Percentiles rank a stretch among this genome's conserved stretches.
phyloP scores from a whole-genome alignment of 1,140 invertebrate species.

The Polypedilum vanderplanki region DNA sequence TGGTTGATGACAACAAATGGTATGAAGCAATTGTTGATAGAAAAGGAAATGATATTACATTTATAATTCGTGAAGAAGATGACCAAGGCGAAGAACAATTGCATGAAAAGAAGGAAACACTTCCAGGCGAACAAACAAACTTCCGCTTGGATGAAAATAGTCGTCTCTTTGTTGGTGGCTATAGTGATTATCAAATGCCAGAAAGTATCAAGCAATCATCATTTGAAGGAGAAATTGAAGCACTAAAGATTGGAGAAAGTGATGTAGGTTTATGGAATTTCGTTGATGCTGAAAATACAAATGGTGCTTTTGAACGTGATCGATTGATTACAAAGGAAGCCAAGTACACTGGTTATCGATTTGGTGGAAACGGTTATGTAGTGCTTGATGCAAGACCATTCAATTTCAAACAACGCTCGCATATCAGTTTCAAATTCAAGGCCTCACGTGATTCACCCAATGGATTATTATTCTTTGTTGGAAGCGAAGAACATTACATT shows the following conservation, averaged over 20 bases:
- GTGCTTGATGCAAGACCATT: slow-evolving; percentile 54
- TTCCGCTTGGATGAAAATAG: slow-evolving; percentile 84
- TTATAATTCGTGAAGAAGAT: slow-evolving; percentile 72
- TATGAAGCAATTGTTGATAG: slow-evolving; percentile 83
- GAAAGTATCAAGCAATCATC: slow-evolving; percentile 58
- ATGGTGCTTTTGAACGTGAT: slow-evolving; percentile 57
- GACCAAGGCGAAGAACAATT: slow-evolving; percentile 52
- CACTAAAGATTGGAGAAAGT: slow-evolving; percentile 78
- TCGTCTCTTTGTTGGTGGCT: slow-evolving; percentile 85
- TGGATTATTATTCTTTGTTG: slow-evolving; percentile 81
- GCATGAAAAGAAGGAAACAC: slow-evolving; percentile 49
- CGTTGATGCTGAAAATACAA: slow-evolving; percentile 66
- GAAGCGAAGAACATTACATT: slow-evolving; percentile 66
- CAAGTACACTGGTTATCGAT: slow-evolving; percentile 63
- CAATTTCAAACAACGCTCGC: slow-evolving; percentile 49
- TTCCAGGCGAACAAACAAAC: slow-evolving; percentile 66
- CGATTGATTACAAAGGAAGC: slow-evolving; percentile 38
- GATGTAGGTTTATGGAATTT: slow-evolving; percentile 95
- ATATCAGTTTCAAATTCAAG: slow-evolving; percentile 72
- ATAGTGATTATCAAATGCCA: slow-evolving; percentile 60
- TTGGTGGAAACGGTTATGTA: slow-evolving; percentile 80
- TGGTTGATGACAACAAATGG: slow-evolving; percentile 81
- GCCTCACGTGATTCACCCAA: slow-evolving; percentile 66
- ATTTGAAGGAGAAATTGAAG: slow-evolving; percentile 87
- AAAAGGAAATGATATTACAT: slow-evolving; percentile 71